These are phyloP conservation scores for Rhinoptilus africanus DNA, from an alignment of 2,113 vertebrate species.

Conservation along the genomic window DNA sequence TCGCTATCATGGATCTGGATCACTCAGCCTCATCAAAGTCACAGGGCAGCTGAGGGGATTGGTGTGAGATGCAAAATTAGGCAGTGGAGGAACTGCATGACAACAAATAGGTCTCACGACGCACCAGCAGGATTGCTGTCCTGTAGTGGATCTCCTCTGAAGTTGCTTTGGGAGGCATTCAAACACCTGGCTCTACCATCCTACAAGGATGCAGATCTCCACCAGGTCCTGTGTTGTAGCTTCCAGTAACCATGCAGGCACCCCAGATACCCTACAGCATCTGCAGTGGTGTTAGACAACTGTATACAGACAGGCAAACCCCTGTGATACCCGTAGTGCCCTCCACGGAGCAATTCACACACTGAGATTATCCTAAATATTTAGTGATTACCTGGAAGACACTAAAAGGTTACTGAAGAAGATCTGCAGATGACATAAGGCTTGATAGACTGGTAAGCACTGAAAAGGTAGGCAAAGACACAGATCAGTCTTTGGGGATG, in stretches of 20 bases:
- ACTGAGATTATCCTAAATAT: background rate
- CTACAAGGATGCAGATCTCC: background rate
- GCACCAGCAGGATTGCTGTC: background rate
- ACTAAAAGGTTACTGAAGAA: background rate
- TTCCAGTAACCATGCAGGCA: background rate
- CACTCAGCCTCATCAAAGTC: background rate
- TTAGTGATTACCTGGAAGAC: background rate
- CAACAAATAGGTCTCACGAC: background rate
- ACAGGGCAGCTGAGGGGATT: background rate
- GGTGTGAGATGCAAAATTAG: background rate
- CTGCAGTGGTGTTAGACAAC: background rate
- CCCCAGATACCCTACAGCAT: background rate
- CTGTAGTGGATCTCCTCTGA: background rate
- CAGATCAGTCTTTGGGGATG: background rate
- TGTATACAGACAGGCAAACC: background rate
- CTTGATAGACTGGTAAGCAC: background rate
- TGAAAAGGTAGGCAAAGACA: background rate
- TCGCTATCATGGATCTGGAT: fast-evolving
- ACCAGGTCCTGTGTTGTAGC: background rate
- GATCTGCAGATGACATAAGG: background rate
- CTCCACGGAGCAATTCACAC: fast-evolving
- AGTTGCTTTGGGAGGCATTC: background rate
- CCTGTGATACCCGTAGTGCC: background rate
- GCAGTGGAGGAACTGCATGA: background rate
- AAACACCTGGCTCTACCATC: background rate